phyloP scores from a whole-genome alignment of 2,797 vertebrate genomes.

The Kryptolebias ocellatus region DNA sequence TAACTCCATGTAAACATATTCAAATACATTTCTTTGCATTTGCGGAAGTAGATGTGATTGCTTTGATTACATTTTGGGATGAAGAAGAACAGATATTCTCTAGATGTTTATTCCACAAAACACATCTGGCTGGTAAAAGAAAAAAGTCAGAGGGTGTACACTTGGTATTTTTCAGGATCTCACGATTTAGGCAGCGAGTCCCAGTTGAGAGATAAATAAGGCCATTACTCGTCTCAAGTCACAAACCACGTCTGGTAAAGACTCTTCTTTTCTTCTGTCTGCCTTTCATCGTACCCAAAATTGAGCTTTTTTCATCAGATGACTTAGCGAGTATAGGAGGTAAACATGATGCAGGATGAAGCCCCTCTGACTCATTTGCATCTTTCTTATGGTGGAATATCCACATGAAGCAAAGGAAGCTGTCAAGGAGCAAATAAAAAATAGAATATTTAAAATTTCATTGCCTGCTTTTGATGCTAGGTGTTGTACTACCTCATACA shows the following conservation, averaged over 20 bases:
- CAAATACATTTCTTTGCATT: constrained; percentile 24
- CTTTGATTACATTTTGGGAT: constrained; percentile 10
- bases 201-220: constrained; percentile 65
- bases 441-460: constrained; percentile 27
- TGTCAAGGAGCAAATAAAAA: constrained; percentile 1
- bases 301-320: constrained; percentile 53
- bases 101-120: constrained; percentile 28
- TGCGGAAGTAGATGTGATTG: constrained; percentile 21
- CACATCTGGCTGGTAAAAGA: constrained; percentile 41
- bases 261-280: constrained; percentile 25
- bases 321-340: constrained; percentile 47
- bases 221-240: constrained; percentile 54
- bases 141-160: constrained; percentile 38
- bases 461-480: constrained; percentile 2
- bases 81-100: constrained; percentile 17
- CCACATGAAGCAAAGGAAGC: constrained; percentile 14
- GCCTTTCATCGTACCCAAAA: constrained; percentile 64
- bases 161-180: constrained; percentile 51
- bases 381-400: constrained; percentile 12
- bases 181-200: constrained; percentile 45
- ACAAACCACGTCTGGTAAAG: constrained; percentile 42
- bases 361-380: constrained; percentile 38
- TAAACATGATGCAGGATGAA: constrained; percentile 40
- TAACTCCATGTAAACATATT: constrained; percentile 17
- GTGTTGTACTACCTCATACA: constrained; percentile 9